These are phyloP conservation scores for Malacoctenus gilli DNA, from an alignment of 2,797 vertebrate species.

Conservation along the genomic window DNA sequence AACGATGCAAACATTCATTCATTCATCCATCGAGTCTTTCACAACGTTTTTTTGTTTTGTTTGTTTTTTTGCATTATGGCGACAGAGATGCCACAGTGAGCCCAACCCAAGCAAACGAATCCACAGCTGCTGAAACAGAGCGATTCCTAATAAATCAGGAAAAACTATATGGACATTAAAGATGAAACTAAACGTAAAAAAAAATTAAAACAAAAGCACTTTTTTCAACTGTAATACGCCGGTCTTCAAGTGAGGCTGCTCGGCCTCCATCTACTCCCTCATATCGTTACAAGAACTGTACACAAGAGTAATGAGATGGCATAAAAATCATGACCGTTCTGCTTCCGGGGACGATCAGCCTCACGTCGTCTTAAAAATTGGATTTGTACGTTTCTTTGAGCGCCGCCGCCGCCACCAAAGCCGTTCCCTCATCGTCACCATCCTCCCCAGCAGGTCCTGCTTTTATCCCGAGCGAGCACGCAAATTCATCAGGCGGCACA, in stretches of 20 bases:
- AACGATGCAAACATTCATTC: constrained; percentile 45
- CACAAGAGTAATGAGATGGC: constrained; percentile 43
- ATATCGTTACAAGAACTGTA: constrained; percentile 51
- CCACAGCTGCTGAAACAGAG: constrained; percentile 38
- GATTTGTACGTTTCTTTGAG: constrained; percentile 48
- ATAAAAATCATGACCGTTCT: constrained; percentile 33
- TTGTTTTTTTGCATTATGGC: too few relatives aligned
- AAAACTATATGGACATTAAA: constrained; percentile 46
- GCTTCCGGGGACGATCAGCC: constrained; percentile 27
- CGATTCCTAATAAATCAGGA: constrained; percentile 43
- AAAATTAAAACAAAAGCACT: constrained; percentile 44
- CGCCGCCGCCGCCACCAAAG: constrained; percentile 35
- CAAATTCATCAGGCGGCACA: constrained; percentile 23
- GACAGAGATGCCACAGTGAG: constrained; percentile 33
- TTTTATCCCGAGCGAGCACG: constrained; percentile 29
- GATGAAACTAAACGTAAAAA: constrained; percentile 50
- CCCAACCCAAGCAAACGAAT: too few relatives aligned
- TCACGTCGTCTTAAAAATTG: constrained; percentile 41
- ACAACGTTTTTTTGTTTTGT: too few relatives aligned
- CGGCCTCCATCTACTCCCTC: constrained; percentile 33
- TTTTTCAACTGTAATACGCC: constrained; percentile 63
- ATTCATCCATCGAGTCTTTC: constrained; percentile 36
- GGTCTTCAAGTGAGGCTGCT: constrained; percentile 44
- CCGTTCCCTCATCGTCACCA: constrained; percentile 20
- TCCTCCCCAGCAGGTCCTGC: constrained; percentile 40